Evolutionary conservation across 2,113 vertebrate genomes (phyloP).

Genomic region (Salvator merianae): DNA sequence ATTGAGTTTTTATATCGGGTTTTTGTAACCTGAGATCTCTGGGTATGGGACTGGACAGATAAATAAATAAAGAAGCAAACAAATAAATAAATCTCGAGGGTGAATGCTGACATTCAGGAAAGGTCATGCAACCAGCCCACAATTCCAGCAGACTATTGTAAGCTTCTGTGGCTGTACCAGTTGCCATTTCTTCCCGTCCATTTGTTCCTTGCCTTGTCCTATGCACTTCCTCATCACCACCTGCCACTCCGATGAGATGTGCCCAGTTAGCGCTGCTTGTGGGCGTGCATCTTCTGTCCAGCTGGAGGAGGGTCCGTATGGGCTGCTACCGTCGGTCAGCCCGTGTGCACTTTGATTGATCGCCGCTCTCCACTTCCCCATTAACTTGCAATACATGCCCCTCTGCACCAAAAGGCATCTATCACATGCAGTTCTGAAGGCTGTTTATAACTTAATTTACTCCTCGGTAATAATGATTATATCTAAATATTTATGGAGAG

Average conservation of each 20-base stretch:
- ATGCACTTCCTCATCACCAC: not conserved
- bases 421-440: constrained; percentile 66
- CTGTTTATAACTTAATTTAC: constrained; percentile 74
- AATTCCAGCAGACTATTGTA: no score
- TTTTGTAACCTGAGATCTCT: no score
- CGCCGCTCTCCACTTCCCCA: constrained; percentile 64
- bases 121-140: no score
- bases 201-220: constrained; percentile 22
- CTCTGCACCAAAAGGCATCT: constrained; percentile 57
- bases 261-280: rapidly evolving
- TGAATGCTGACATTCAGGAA: not conserved
- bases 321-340: constrained; percentile 55
- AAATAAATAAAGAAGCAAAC: no score
- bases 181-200: rapidly evolving
- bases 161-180: not conserved
- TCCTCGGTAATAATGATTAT: constrained; percentile 69
- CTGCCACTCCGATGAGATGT: not conserved
- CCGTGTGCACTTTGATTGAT: constrained; percentile 64
- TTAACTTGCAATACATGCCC: constrained; percentile 69
- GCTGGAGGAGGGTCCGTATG: constrained; percentile 40
- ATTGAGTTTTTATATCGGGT: no score
- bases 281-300: not conserved
- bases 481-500: constrained; percentile 75
- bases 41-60: no score
- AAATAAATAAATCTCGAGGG: no score